Evolutionary conservation across 2,888 invertebrate genomes (phyloP).

Genomic region (Eledona agricola): DNA sequence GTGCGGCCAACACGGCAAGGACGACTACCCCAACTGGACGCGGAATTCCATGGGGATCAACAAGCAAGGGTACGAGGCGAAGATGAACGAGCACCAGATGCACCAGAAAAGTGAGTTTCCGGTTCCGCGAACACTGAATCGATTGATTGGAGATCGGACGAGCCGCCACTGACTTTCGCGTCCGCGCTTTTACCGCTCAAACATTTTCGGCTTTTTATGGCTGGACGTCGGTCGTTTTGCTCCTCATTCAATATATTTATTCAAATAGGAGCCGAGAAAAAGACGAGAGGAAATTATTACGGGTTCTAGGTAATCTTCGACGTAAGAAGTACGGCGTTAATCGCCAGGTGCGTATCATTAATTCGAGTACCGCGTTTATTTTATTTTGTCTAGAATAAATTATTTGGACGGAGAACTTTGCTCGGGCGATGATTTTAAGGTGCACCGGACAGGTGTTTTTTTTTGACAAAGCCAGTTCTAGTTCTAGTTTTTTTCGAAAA

Average conservation of each 20-base stretch:
- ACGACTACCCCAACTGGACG: slow-evolving; percentile 66
- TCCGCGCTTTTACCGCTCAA: too few species aligned
- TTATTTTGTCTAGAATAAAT: too few species aligned
- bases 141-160: too few species aligned
- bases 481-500: too few species aligned
- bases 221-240: slow-evolving; percentile 1
- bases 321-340: too few species aligned
- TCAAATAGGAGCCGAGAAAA: background rate
- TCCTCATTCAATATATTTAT: background rate
- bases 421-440: too few species aligned
- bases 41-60: slow-evolving; percentile 64
- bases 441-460: background rate
- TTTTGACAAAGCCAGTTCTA: too few species aligned
- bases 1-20: slow-evolving; percentile 65
- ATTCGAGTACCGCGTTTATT: background rate
- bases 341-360: slow-evolving; percentile 7
- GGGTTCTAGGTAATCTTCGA: too few species aligned
- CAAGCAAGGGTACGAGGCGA: slow-evolving; percentile 67
- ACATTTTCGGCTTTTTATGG: too few species aligned
- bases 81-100: slow-evolving; percentile 67
- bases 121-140: too few species aligned
- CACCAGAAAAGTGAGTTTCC: slow-evolving; percentile 60
- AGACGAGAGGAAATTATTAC: background rate
- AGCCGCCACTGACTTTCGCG: too few species aligned
- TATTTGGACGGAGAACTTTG: too few species aligned